Conservation (phyloP, 2,888 invertebrate genomes). For the Stenchaetothrips biformis region DNA sequence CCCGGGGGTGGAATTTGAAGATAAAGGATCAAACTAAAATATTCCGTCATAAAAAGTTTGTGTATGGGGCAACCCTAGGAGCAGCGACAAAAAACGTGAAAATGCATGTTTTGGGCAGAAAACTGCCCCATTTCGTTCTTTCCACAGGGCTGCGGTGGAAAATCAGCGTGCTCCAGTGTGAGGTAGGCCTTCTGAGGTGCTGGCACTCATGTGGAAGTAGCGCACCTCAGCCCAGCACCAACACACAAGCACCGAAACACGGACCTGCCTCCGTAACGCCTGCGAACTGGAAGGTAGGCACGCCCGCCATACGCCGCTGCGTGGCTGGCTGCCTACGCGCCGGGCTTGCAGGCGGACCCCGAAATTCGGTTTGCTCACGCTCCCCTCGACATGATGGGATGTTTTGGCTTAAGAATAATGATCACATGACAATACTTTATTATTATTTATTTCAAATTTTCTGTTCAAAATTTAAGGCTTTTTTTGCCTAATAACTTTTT, state of each 20-base stretch:
- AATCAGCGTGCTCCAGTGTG: background rate
- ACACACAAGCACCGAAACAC: background rate
- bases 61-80: no score
- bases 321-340: background rate
- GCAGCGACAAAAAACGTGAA: no score
- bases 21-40: no score
- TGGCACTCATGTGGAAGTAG: background rate
- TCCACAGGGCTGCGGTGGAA: background rate
- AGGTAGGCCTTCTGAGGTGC: background rate
- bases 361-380: background rate
- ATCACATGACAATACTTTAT: background rate
- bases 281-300: background rate
- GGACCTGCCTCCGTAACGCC: background rate
- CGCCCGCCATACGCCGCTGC: background rate
- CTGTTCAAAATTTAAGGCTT: background rate
- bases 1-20: no score
- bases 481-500: background rate
- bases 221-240: background rate
- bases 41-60: no score
- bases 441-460: background rate
- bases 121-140: background rate
- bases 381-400: background rate
- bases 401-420: background rate
- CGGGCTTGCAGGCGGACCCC: background rate
- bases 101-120: background rate